Percentiles rank a stretch among this genome's conserved stretches.
Conservation (phyloP, 1,140 invertebrate species). For the Phthorimaea operculella region DNA sequence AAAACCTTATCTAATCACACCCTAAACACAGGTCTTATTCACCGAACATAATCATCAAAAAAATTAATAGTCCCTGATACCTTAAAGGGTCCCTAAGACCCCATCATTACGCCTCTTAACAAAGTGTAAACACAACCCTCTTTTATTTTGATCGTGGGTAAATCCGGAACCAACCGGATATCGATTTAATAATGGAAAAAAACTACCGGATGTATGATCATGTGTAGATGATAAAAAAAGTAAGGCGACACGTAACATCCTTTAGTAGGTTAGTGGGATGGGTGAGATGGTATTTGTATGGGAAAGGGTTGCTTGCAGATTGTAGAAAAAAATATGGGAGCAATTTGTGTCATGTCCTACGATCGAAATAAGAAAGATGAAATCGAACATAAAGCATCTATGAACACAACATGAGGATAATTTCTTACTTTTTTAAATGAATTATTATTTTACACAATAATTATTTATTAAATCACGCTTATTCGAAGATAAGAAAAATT, state of each 20-base stretch:
- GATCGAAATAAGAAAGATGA: too few relatives aligned
- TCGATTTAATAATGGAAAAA: constrained; percentile 29
- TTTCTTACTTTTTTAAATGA: too few relatives aligned
- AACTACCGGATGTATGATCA: constrained; percentile 25
- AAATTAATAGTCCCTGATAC: not conserved
- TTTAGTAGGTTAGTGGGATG: constrained; percentile 1
- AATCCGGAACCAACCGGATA: constrained; percentile 26
- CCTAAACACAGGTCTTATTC: not conserved
- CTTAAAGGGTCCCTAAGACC: constrained; percentile 11
- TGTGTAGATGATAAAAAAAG: constrained; percentile 14
- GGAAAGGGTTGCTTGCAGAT: too few relatives aligned
- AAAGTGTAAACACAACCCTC: constrained; percentile 22
- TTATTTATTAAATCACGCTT: too few relatives aligned
- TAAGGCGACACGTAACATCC: not conserved
- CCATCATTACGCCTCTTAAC: constrained; percentile 23
- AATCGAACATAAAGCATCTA: too few relatives aligned
- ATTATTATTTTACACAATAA: too few relatives aligned
- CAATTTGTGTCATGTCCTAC: too few relatives aligned
- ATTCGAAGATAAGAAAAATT: too few relatives aligned
- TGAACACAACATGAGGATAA: too few relatives aligned
- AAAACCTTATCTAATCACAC: not conserved
- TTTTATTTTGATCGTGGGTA: not conserved
- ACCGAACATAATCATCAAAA: not conserved
- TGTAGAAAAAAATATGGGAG: too few relatives aligned
- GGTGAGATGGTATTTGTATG: too few relatives aligned